Conservation (phyloP, 2,797 vertebrate genomes). For the Echiichthys vipera region DNA sequence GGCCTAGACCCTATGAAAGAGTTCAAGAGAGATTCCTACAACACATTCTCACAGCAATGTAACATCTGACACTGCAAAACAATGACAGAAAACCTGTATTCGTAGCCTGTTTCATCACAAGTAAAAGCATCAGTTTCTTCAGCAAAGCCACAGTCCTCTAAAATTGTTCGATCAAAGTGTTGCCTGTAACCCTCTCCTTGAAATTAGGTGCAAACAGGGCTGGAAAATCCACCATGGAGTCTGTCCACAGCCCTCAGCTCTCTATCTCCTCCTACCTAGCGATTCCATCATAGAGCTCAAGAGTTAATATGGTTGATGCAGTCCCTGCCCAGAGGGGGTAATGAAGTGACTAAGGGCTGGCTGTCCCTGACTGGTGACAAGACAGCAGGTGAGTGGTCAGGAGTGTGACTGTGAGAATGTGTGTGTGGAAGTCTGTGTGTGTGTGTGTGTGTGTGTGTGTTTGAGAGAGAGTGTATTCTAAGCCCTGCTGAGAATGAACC, state of each 20-base stretch:
- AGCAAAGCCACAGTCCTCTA: conserved; percentile 42
- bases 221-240: conserved; percentile 56
- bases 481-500: conserved; percentile 42
- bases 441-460: too few relatives aligned
- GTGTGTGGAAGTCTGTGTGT: conserved; percentile 16
- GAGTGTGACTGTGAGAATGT: conserved; percentile 42
- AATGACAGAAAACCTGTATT: conserved; percentile 14
- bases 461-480: too few relatives aligned
- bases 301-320: conserved; percentile 72
- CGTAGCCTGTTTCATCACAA: conserved; percentile 48
- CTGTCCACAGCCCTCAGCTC: conserved; percentile 53
- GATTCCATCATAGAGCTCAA: conserved; percentile 67
- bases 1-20: background rate
- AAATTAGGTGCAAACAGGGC: conserved; percentile 68
- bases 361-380: conserved; percentile 67
- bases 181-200: conserved; percentile 64
- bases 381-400: conserved; percentile 65
- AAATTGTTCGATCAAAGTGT: conserved; percentile 65
- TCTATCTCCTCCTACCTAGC: conserved; percentile 52
- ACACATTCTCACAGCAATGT: conserved; percentile 14
- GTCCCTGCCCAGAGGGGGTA: conserved; percentile 64
- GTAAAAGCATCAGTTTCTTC: conserved; percentile 30
- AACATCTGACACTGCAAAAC: conserved; percentile 13
- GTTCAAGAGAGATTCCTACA: background rate
- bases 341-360: conserved; percentile 77